These are phyloP conservation scores for Aeoliscus strigatus DNA, from an alignment of 2,797 vertebrate species.

Conservation along the genomic window DNA sequence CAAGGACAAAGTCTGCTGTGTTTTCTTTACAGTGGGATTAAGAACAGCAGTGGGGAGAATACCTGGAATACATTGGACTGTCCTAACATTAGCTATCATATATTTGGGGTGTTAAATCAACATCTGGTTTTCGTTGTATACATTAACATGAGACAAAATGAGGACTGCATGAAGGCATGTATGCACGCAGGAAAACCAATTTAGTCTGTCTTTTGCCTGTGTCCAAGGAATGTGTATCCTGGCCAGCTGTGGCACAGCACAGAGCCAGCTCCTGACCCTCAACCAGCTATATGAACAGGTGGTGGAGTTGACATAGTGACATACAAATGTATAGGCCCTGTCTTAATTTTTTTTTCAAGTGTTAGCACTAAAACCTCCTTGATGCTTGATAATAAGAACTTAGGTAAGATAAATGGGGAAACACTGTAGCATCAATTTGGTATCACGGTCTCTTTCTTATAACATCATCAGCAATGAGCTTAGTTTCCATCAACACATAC, in stretches of 20 bases:
- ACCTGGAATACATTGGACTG: conserved; percentile 6
- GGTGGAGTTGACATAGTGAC: conserved; percentile 1
- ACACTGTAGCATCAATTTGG: too few species aligned
- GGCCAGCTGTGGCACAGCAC: conserved; percentile 17
- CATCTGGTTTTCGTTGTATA: neutral
- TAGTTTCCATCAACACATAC: neutral
- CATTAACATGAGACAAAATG: conserved; percentile 5
- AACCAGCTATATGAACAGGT: conserved; percentile 11
- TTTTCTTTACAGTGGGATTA: conserved; percentile 6
- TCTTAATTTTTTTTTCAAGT: too few species aligned
- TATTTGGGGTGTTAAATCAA: neutral
- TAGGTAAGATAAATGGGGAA: too few species aligned
- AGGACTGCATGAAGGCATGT: conserved; percentile 7
- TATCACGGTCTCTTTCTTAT: too few species aligned
- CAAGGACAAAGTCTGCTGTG: neutral
- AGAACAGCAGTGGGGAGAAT: conserved; percentile 4
- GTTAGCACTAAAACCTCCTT: too few species aligned
- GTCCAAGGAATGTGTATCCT: conserved; percentile 29
- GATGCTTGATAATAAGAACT: too few species aligned
- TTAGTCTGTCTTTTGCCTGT: conserved; percentile 34
- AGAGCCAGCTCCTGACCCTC: neutral
- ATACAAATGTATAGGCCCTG: neutral
- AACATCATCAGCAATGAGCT: neutral
- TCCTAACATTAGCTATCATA: conserved; percentile 4
- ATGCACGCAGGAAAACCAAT: conserved; percentile 16